Base-by-base conservation (phyloP, 2,888 invertebrate species). In the Diploptera punctata region DNA sequence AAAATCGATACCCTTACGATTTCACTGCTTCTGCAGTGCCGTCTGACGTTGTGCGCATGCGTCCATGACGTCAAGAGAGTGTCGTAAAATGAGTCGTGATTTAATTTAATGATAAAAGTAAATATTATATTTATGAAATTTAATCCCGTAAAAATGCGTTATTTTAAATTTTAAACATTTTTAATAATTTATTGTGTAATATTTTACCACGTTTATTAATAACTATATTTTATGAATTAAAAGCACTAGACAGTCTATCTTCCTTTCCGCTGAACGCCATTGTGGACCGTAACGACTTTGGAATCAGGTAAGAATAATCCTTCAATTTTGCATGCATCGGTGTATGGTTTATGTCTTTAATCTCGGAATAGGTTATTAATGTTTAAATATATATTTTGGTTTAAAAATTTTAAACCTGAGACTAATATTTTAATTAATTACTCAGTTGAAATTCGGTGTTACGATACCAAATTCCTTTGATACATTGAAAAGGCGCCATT, bases 251-350 rank as follows among this genome's bases (percentile, higher is more conserved):
- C 3, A n/a, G 31, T 65, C 38, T 38, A 52, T n/a, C 68, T 52
- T 71, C 70, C 62, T 67, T 68, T 70, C 65, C 60, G 73, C 71
- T 21, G 71, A 90, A 91, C 91, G 91, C 91, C 91, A 92, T 92
- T 92, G 91, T 91, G 91, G 89, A 86, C 91, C 90, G 87, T 91
- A 92, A 90, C 90, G 91, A 90, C 91, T 90, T 87, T 85, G 82
- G 80, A 80, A 82, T 83, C 84, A 85, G 85, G 86, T 84, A 85
- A 87, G 87, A 88, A 87, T 84, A 87, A 90, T 90, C 91, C 85
- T 83, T 82, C 85, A 87, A 88, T 90, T 88, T 89, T 88, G 85
- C 86, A 83, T 87, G 88, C 87, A 90, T 90, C 90, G 84, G 82
- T 83, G 83, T 84, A 86, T 84, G 84, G 84, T 86, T 82, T 80